Evolutionary conservation across 2,113 vertebrate species (phyloP).

Genomic region (Picathartes gymnocephalus): DNA sequence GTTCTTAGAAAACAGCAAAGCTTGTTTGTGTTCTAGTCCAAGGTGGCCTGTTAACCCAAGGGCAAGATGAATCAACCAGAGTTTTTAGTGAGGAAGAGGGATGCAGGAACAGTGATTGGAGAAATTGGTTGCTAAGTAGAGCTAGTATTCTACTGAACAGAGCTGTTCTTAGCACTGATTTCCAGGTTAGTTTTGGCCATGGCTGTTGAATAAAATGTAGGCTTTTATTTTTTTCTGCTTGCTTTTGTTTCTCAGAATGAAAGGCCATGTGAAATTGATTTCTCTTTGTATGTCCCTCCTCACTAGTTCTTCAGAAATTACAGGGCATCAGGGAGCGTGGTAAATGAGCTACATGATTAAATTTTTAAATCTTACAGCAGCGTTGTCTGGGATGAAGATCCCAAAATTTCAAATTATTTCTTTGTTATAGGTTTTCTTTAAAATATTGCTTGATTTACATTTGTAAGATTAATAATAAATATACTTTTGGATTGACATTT

Average conservation of each 20-base stretch:
- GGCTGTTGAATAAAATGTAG: background rate
- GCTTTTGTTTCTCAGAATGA: conserved; percentile 3
- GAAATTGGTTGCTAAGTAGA: background rate
- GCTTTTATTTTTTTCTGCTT: background rate
- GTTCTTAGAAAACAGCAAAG: background rate
- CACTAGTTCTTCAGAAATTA: conserved; percentile 37
- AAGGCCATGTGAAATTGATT: conserved; percentile 42
- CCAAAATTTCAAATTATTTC: conserved; percentile 8
- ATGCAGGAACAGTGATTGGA: background rate
- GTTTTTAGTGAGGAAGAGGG: background rate
- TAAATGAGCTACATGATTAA: conserved; percentile 51
- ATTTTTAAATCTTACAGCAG: conserved; percentile 48
- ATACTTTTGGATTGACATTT: background rate
- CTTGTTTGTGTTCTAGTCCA: background rate
- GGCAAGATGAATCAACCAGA: background rate
- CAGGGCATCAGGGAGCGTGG: conserved; percentile 11
- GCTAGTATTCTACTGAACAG: background rate
- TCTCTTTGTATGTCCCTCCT: conserved; percentile 4
- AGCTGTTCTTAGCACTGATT: background rate
- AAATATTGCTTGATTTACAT: conserved; percentile 49
- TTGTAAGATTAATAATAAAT: conserved; percentile 40
- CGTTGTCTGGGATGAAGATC: conserved; percentile 27
- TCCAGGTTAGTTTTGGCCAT: background rate
- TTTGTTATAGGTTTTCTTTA: conserved; percentile 24
- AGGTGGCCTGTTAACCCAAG: background rate